Percentiles rank a stretch among this genome's conserved stretches.
These are phyloP conservation scores for Dasypus novemcinctus DNA, from an alignment of 2,113 vertebrate species.

Conservation along the genomic window DNA sequence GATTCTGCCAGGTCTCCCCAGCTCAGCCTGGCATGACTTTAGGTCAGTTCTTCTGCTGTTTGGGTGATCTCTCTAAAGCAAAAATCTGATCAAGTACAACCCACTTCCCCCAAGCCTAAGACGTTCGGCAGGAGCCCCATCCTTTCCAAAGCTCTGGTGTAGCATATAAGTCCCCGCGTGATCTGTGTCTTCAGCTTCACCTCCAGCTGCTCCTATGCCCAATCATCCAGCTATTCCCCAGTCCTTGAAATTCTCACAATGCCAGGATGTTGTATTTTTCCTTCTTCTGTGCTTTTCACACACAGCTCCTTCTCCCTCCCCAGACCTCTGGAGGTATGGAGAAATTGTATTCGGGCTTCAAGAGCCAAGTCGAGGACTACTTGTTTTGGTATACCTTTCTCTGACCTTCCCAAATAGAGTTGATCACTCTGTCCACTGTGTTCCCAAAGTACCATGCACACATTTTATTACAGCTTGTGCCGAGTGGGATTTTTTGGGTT, in stretches of 20 bases:
- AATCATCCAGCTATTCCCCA: background rate
- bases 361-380: background rate
- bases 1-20: background rate
- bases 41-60: background rate
- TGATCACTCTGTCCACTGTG: background rate
- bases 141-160: background rate
- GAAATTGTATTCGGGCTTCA: background rate
- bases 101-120: no score
- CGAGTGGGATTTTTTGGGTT: background rate
- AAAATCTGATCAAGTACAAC: background rate
- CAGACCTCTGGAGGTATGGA: background rate
- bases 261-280: background rate
- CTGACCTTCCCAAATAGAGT: background rate
- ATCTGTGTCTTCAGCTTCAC: background rate
- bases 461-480: background rate
- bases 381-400: background rate
- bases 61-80: background rate
- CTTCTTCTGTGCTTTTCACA: background rate
- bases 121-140: fast-evolving
- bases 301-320: background rate
- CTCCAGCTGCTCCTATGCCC: background rate
- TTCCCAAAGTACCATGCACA: fast-evolving
- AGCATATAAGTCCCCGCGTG: fast-evolving
- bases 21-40: background rate
- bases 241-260: background rate